phyloP scores from a whole-genome alignment of 1,140 invertebrate genomes.

The Drosophila willistoni region DNA sequence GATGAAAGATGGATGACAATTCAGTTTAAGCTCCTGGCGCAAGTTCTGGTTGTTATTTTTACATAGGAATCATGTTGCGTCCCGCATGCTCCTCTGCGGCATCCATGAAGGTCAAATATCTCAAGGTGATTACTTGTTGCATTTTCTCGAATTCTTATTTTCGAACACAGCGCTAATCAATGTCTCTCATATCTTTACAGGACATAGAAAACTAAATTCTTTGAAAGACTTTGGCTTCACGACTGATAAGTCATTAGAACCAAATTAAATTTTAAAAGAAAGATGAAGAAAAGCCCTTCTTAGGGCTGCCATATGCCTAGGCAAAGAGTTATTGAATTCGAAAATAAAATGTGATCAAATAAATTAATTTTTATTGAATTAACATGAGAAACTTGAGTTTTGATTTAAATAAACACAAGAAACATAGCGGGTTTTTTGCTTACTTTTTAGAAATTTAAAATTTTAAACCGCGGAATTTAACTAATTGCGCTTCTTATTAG shows the following conservation, averaged over 20 bases:
- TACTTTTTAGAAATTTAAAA: too few relatives aligned
- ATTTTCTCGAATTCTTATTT: background rate
- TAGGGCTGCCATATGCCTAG: slow-evolving; percentile 71
- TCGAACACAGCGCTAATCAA: background rate
- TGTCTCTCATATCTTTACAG: slow-evolving; percentile 27
- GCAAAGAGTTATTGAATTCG: slow-evolving; percentile 70
- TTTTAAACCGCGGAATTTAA: too few relatives aligned
- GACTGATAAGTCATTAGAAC: slow-evolving; percentile 27
- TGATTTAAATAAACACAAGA: background rate
- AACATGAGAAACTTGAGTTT: slow-evolving; percentile 22
- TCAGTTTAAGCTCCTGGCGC: slow-evolving; percentile 16
- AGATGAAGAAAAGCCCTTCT: slow-evolving; percentile 58
- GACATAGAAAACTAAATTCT: slow-evolving; percentile 48
- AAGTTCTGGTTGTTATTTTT: slow-evolving; percentile 27
- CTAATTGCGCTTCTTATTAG: background rate
- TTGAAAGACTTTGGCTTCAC: slow-evolving; percentile 62
- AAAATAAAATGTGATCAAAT: slow-evolving; percentile 78
- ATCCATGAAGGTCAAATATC: slow-evolving; percentile 52
- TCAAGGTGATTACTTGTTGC: slow-evolving; percentile 57
- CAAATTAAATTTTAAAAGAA: slow-evolving; percentile 30
- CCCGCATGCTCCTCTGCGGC: slow-evolving; percentile 40
- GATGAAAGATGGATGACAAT: slow-evolving; percentile 23
- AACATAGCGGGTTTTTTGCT: too few relatives aligned
- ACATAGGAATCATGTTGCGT: slow-evolving; percentile 42
- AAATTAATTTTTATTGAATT: slow-evolving; percentile 76